A percentile compares a stretch with the other conserved stretches of the same genome.
Conservation (phyloP, 2,888 invertebrate species). For the Platycheirus albimanus region DNA sequence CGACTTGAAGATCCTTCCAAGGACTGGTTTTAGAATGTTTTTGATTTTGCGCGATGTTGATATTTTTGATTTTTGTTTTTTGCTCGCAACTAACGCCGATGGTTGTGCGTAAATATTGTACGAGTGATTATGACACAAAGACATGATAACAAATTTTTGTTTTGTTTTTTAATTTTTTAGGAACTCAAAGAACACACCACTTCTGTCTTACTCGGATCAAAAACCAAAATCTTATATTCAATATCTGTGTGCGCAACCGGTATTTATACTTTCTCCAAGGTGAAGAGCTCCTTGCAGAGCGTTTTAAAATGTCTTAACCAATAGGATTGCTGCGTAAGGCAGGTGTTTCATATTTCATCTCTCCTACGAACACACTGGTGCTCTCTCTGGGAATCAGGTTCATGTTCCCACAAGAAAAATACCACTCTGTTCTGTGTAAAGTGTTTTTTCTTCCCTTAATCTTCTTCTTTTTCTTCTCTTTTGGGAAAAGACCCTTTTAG, state of each 20-base stretch:
- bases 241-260: slow-evolving; percentile 47
- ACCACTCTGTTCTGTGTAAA: slow-evolving; percentile 34
- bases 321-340: slow-evolving; percentile 54
- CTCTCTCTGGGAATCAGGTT: slow-evolving; percentile 65
- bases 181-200: slow-evolving; percentile 38
- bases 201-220: slow-evolving; percentile 44
- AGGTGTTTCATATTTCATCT: slow-evolving; percentile 67
- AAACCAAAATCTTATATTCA: slow-evolving; percentile 48
- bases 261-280: slow-evolving; percentile 61
- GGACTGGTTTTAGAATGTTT: slow-evolving; percentile 80
- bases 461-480: slow-evolving; percentile 20
- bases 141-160: slow-evolving; percentile 34
- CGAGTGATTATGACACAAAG: slow-evolving; percentile 50
- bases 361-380: slow-evolving; percentile 30
- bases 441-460: slow-evolving; percentile 54
- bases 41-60: slow-evolving; percentile 80
- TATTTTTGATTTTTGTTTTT: slow-evolving; percentile 79
- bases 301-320: slow-evolving; percentile 41
- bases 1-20: slow-evolving; percentile 84
- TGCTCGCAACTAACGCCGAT: slow-evolving; percentile 59
- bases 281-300: slow-evolving; percentile 10
- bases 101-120: slow-evolving; percentile 68
- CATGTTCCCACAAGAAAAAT: slow-evolving; percentile 61
- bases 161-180: neutral
- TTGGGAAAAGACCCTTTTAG: slow-evolving; percentile 46